These are phyloP conservation scores for Eulithis testata DNA, from an alignment of 2,888 invertebrate species.

Conservation along the genomic window DNA sequence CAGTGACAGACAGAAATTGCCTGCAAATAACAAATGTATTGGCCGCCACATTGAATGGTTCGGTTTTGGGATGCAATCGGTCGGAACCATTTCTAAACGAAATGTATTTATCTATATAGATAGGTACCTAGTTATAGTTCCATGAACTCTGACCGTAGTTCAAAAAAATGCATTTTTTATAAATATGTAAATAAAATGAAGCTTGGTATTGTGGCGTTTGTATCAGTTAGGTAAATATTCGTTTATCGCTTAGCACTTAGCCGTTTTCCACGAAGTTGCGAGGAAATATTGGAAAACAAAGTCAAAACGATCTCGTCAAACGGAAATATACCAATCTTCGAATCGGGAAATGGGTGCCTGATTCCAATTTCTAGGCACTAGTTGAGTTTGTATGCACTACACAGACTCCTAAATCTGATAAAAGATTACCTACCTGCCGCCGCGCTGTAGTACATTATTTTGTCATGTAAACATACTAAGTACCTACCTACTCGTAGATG, in stretches of 20 bases:
- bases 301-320: conserved; percentile 46
- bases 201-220: neutral
- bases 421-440: no score
- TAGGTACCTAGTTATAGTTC: no score
- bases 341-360: conserved; percentile 68
- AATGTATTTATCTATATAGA: no score
- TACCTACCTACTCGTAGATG: no score
- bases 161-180: no score
- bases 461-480: no score
- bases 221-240: neutral
- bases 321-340: conserved; percentile 74
- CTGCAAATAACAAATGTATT: conserved; percentile 34
- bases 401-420: neutral
- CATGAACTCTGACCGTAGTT: no score
- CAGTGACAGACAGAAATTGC: conserved; percentile 21
- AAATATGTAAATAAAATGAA: no score
- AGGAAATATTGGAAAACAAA: conserved; percentile 37
- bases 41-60: conserved; percentile 1
- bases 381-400: conserved; percentile 9
- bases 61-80: neutral
- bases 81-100: no score
- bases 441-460: no score
- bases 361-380: conserved; percentile 59
- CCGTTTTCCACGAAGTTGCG: conserved; percentile 38
- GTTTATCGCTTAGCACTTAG: conserved; percentile 9